Conservation (phyloP, 2,888 invertebrate species). For the Lasius platythorax region DNA sequence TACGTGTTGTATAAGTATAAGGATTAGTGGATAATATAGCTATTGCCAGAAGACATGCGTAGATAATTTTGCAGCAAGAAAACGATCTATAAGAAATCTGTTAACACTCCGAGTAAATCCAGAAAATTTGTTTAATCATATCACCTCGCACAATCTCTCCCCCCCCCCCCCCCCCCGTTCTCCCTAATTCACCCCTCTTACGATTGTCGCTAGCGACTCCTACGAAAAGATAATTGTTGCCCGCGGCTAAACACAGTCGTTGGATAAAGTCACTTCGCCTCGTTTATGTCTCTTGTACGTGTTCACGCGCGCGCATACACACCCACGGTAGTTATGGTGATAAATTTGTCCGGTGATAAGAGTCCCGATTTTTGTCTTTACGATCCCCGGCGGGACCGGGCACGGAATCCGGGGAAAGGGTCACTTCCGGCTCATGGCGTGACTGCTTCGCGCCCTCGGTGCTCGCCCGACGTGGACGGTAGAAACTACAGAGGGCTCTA, state of each 20-base stretch:
- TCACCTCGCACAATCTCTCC: conserved; percentile 3
- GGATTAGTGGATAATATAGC: neutral
- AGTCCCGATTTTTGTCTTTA: conserved; percentile 82
- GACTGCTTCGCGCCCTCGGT: conserved; percentile 67
- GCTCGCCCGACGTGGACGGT: conserved; percentile 18
- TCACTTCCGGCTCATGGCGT: conserved; percentile 76
- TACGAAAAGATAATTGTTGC: conserved; percentile 55
- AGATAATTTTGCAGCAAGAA: neutral
- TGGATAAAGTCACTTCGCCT: conserved; percentile 34
- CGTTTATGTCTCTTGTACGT: conserved; percentile 23
- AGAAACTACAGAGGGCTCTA: conserved; percentile 14
- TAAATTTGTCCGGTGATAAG: conserved; percentile 81
- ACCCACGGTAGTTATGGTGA: conserved; percentile 67
- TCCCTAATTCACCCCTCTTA: neutral
- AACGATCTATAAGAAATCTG: conserved; percentile 24
- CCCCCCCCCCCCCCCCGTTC: neutral
- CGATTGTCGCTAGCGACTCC: neutral
- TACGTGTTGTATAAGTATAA: neutral
- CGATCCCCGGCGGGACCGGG: conserved; percentile 71
- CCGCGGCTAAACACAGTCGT: conserved; percentile 56
- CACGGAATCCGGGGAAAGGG: conserved; percentile 68
- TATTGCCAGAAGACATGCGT: conserved; percentile 10
- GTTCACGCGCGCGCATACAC: conserved; percentile 18
- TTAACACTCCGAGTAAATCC: conserved; percentile 2
- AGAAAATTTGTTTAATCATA: conserved; percentile 18